Evolutionary conservation across 2,888 invertebrate genomes (phyloP).

Genomic region (Caenorhabditis afra): DNA sequence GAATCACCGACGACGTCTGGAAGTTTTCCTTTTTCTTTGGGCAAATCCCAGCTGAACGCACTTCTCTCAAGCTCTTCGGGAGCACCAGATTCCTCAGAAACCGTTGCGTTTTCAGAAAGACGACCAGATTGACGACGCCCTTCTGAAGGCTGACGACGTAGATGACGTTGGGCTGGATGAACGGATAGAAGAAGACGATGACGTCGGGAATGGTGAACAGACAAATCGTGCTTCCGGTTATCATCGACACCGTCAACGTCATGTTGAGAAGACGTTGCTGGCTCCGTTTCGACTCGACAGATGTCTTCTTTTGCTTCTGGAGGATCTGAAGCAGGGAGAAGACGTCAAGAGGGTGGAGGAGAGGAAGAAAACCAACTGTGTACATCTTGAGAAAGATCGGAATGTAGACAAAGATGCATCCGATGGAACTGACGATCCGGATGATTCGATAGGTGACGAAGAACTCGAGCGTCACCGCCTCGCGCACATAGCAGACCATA

Average conservation of each 20-base stretch:
- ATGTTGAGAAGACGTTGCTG: constrained; percentile 24
- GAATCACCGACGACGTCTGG: too few species aligned
- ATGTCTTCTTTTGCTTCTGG: constrained; percentile 6
- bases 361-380: constrained; percentile 20
- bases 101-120: constrained; percentile 58
- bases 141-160: constrained; percentile 66
- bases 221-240: constrained; percentile 51
- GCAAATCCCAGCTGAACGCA: too few species aligned
- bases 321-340: not conserved
- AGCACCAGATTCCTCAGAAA: constrained; percentile 50
- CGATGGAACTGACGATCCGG: constrained; percentile 41
- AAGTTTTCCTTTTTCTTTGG: too few species aligned
- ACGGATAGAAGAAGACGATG: constrained; percentile 41
- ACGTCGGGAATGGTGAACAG: constrained; percentile 59
- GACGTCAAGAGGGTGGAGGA: not conserved
- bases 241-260: constrained; percentile 49
- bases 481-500: constrained; percentile 41
- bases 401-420: constrained; percentile 48
- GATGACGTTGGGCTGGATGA: constrained; percentile 38
- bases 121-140: constrained; percentile 59
- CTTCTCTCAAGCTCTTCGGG: not conserved
- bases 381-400: constrained; percentile 56
- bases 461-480: constrained; percentile 18
- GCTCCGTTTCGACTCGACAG: not conserved
- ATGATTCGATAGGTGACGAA: constrained; percentile 44